Evolutionary conservation across 2,797 vertebrate species (phyloP), one percentile per base, ranked within the genome.

Genomic region (Muscicapa striata): DNA sequence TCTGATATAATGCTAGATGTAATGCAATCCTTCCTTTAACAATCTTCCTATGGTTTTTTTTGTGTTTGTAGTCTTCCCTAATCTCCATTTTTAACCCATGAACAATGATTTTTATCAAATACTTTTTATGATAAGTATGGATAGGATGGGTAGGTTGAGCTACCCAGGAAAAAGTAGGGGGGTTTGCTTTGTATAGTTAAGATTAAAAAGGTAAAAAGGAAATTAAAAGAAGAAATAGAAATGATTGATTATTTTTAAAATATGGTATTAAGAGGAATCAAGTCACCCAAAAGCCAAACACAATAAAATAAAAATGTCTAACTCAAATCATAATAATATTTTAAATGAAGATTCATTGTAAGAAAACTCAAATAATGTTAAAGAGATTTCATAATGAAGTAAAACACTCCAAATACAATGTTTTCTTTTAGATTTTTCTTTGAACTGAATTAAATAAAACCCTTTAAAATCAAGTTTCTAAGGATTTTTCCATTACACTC

Each of bases 141-240:
- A 9, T 72, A 32, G 7, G 46, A 64, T 18, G 9, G 7, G 24
- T 41, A 61, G 40, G 20, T 24, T 85, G 34, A 86, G 26, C 17
- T 32, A 34, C 17, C 34, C 32, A 55, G 7, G n/a, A 80, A 54
- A 74, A 76, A 10, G 11, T 27, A 77, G 27, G 11, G 84, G 18
- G 5, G 40, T 78, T 91, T 48, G 15, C 11, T 51, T 82, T 55
- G 5, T 27, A 70, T 4, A 59, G 8, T 22, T 86, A 48, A 26
- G 6, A 74, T 46, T 0, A 9, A 27, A 20, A 43, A 43, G 10
- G 20, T 8, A 6, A 27, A n/a, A 16, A 18, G 8, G 2, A 41
- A 43, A 51, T 52, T 2, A 32, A 66, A 58, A 57, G 4, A 32
- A 75, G 4, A 58, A 41, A 22, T 14, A 54, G 5, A 59, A 51